Conservation (phyloP, 2,797 vertebrate species). For the Orestias chungarensis region DNA sequence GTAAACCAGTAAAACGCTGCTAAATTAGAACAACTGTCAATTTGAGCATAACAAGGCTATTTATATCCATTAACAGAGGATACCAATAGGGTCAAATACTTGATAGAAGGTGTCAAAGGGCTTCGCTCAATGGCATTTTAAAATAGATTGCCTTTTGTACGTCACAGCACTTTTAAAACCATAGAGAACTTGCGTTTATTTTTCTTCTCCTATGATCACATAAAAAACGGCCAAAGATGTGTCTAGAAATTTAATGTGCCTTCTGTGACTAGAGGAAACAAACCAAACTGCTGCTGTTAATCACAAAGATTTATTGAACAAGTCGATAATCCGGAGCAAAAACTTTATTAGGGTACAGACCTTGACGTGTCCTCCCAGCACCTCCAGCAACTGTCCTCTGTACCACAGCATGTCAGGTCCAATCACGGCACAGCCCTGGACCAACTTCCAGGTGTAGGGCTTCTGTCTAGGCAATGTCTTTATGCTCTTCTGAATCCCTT, state of each 20-base stretch:
- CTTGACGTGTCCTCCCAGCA: constrained; percentile 80
- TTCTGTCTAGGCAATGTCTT: constrained; percentile 84
- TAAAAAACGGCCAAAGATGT: neutral
- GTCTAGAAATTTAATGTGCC: neutral
- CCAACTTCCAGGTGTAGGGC: constrained; percentile 87
- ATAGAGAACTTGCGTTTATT: too few species aligned
- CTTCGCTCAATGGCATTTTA: too few species aligned
- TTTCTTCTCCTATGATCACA: neutral
- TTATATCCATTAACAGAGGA: too few species aligned
- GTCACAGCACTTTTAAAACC: too few species aligned
- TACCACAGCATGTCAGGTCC: constrained; percentile 91
- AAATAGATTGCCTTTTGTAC: too few species aligned
- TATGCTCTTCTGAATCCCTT: constrained; percentile 84
- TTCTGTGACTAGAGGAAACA: neutral
- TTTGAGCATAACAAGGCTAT: neutral
- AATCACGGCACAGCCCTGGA: constrained; percentile 87
- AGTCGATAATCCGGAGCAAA: neutral
- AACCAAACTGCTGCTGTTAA: neutral
- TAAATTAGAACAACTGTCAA: neutral
- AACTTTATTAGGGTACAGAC: constrained; percentile 62
- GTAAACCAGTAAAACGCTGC: neutral
- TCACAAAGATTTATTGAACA: neutral
- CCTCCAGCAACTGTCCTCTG: constrained; percentile 85
- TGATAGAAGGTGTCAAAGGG: neutral
- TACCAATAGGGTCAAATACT: too few species aligned